Evolutionary conservation across 2,888 invertebrate genomes (phyloP), one percentile per base, ranked within the genome.

Genomic region (Aplocera efformata): DNA sequence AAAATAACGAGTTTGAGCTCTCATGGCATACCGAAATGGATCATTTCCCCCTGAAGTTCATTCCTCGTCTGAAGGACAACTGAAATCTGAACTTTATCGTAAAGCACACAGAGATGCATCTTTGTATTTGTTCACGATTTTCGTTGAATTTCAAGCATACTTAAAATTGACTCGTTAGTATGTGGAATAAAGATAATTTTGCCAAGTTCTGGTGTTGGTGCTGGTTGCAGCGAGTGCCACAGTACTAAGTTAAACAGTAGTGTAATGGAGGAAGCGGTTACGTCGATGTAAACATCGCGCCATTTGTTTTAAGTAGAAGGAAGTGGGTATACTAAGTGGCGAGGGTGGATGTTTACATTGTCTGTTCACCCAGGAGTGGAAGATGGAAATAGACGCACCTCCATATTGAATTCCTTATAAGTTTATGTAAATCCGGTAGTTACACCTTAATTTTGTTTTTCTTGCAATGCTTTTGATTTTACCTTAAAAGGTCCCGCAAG

Each of bases 241-340:
- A 20, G 41, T 41, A 31, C 20, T 34, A 21, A 10, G 10, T 24
- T 9, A 39, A 38, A 34, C 34, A 38, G 43, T 34, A 38, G 43
- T 17, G 9, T 27, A 38, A 40, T 30, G 33, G 27, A 43, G 43
- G 43, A 43, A 43, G 43, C 26, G 34, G 43, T 43, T 32, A 32
- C 24, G 31, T 30, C 23, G 38, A 39, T 43, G 38, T 43, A 43
- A 43, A 43, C 43, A 43, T 34, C 8, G 34, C 13, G 9, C 32
- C 34, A 43, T 43, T 43, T 43, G 38, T 39, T 43, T 32, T 40
- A 40, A 39, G 32, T 35, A 34, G 33, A 31, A 39, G 38, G 38
- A 43, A 43, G 38, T 39, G 26, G n/a, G n/a, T 9, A 10, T 23
- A 27, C 43, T 38, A 30, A 43, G 38, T 34, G 30, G 22, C 30